These are phyloP conservation scores for Danionella dracula DNA, from an alignment of 2,797 vertebrate species.

Conservation along the genomic window DNA sequence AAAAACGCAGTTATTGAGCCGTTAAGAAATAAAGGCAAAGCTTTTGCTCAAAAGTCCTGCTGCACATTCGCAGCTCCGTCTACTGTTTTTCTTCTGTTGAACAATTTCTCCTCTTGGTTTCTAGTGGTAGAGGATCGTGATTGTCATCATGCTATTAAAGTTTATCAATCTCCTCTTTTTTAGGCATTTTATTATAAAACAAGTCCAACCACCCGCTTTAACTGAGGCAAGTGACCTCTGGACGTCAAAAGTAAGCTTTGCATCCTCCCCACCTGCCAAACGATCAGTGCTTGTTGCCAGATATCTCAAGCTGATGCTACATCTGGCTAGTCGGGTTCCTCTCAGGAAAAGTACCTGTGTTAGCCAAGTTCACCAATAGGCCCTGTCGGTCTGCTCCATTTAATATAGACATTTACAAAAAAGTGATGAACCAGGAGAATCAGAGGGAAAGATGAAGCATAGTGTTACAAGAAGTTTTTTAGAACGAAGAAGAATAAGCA, in stretches of 20 bases:
- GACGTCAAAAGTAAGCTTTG: neutral
- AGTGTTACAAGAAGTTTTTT: conserved; percentile 33
- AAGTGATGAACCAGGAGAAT: neutral
- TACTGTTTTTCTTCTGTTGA: conserved; percentile 45
- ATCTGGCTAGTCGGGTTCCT: conserved; percentile 15
- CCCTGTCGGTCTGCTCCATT: conserved; percentile 14
- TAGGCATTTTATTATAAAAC: conserved; percentile 55
- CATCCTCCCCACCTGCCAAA: conserved; percentile 20
- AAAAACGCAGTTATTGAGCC: conserved; percentile 44
- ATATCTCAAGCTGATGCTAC: conserved; percentile 1
- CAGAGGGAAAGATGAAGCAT: conserved; percentile 10
- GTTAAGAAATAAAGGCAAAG: conserved; percentile 55
- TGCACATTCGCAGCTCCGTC: conserved; percentile 51
- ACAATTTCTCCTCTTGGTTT: conserved; percentile 46
- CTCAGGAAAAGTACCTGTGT: conserved; percentile 22
- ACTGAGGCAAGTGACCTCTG: conserved; percentile 9
- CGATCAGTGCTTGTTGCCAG: neutral
- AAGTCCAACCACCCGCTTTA: conserved; percentile 55
- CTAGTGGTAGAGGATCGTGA: conserved; percentile 61
- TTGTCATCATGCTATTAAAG: conserved; percentile 69
- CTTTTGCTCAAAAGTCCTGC: conserved; percentile 58
- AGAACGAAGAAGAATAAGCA: conserved; percentile 53
- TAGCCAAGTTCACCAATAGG: conserved; percentile 20
- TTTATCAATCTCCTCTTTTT: conserved; percentile 57
- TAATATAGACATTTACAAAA: conserved; percentile 66